phyloP scores from a whole-genome alignment of 2,888 invertebrate genomes.

The Temnothorax ravouxi region DNA sequence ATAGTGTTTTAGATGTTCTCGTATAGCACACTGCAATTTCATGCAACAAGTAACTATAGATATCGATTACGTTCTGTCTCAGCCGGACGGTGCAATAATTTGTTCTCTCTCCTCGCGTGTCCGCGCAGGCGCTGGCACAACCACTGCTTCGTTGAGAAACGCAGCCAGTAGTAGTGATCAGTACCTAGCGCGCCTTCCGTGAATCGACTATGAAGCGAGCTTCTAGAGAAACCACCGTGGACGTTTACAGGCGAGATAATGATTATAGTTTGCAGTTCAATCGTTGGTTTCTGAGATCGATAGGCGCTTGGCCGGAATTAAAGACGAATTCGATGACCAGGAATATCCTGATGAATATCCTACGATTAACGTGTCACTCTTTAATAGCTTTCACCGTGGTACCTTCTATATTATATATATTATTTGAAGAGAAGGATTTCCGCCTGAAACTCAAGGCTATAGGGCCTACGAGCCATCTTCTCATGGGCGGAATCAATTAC shows the following conservation, averaged over 20 bases:
- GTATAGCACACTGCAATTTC: slow-evolving; percentile 3
- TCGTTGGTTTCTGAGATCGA: slow-evolving; percentile 76
- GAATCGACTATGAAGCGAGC: slow-evolving; percentile 12
- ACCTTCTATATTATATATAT: slow-evolving; percentile 65
- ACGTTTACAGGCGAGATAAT: slow-evolving; percentile 22
- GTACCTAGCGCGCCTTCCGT: background rate
- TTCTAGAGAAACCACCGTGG: background rate
- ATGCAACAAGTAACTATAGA: slow-evolving; percentile 13
- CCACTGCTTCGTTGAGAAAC: background rate
- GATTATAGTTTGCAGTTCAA: slow-evolving; percentile 69
- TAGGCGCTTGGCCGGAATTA: slow-evolving; percentile 76
- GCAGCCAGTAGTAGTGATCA: background rate
- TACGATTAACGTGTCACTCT: slow-evolving; percentile 24
- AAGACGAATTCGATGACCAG: background rate
- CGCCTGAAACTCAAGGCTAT: slow-evolving; percentile 68
- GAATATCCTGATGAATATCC: background rate
- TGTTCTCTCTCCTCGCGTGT: background rate
- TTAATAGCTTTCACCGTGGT: slow-evolving; percentile 66
- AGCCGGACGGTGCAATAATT: slow-evolving; percentile 12
- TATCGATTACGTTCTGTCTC: slow-evolving; percentile 37
- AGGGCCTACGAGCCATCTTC: slow-evolving; percentile 71
- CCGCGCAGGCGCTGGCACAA: slow-evolving; percentile 23
- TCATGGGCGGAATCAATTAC: slow-evolving; percentile 75
- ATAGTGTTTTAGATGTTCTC: background rate
- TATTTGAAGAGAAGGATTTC: slow-evolving; percentile 70